phyloP scores from a whole-genome alignment of 1,140 invertebrate genomes.

The Maniola jurtina region DNA sequence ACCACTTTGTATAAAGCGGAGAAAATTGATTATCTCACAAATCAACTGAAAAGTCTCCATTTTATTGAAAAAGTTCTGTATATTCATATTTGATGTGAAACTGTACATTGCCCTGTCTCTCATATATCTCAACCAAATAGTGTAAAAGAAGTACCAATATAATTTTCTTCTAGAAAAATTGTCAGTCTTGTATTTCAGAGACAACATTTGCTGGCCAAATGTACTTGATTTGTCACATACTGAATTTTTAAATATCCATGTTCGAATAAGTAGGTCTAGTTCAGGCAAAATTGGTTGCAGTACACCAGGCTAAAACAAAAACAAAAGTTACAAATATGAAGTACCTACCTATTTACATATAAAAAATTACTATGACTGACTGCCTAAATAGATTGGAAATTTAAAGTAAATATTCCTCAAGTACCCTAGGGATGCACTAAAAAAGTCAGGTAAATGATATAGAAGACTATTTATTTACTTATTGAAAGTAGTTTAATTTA shows the following conservation, averaged over 20 bases:
- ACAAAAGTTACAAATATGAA: neutral
- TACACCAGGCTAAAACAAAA: constrained; percentile 74
- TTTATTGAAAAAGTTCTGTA: constrained; percentile 74
- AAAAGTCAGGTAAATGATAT: too few species aligned
- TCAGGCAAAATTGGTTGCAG: constrained; percentile 79
- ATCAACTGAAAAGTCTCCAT: constrained; percentile 78
- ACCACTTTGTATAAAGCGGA: constrained; percentile 81
- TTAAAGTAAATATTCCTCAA: too few species aligned
- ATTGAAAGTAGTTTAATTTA: too few species aligned
- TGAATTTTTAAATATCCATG: constrained; percentile 80
- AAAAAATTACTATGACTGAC: too few species aligned
- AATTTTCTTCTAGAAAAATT: constrained; percentile 74
- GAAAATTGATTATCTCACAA: constrained; percentile 81
- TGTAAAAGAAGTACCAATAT: constrained; percentile 79
- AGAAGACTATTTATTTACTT: too few species aligned
- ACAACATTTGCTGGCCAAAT: constrained; percentile 82
- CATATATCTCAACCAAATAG: constrained; percentile 76
- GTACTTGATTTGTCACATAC: constrained; percentile 76
- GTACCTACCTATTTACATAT: too few species aligned
- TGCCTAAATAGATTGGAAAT: too few species aligned
- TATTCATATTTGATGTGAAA: constrained; percentile 71
- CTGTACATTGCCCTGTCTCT: constrained; percentile 78
- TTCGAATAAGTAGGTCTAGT: constrained; percentile 79
- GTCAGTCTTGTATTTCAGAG: constrained; percentile 79
- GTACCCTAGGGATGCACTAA: too few species aligned